Conservation (phyloP, 2,797 vertebrate species). For the Acanthurus leucopareius region DNA sequence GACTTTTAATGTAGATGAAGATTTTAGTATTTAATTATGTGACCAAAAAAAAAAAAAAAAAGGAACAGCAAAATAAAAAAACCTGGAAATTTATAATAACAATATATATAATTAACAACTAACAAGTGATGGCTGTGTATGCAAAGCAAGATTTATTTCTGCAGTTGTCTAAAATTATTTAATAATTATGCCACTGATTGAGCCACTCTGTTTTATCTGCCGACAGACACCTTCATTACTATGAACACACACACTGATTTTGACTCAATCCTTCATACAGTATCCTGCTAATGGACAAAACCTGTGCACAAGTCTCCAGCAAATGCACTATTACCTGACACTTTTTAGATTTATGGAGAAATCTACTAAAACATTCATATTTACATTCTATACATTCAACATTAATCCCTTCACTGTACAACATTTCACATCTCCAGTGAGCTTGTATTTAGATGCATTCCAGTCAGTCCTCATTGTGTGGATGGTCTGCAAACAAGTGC, state of each 20-base stretch:
- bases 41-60: no score
- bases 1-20: no score
- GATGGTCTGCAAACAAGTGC: constrained; percentile 13
- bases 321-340: no score
- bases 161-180: no score
- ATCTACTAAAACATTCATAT: not conserved
- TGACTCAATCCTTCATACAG: not conserved
- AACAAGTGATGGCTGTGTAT: not conserved
- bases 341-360: not conserved
- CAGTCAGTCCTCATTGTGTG: constrained; percentile 16
- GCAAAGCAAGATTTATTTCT: not conserved
- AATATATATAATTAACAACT: not conserved
- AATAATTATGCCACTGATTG: not conserved
- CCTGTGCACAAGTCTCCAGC: no score
- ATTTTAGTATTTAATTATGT: no score
- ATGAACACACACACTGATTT: not conserved
- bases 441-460: not conserved
- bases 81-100: no score
- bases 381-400: not conserved
- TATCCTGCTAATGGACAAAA: not conserved
- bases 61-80: no score
- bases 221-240: not conserved
- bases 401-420: no score
- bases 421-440: no score
- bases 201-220: not conserved